These are phyloP conservation scores for Amazona guildingii DNA, from an alignment of 2,113 vertebrate genomes.

Conservation along the genomic window DNA sequence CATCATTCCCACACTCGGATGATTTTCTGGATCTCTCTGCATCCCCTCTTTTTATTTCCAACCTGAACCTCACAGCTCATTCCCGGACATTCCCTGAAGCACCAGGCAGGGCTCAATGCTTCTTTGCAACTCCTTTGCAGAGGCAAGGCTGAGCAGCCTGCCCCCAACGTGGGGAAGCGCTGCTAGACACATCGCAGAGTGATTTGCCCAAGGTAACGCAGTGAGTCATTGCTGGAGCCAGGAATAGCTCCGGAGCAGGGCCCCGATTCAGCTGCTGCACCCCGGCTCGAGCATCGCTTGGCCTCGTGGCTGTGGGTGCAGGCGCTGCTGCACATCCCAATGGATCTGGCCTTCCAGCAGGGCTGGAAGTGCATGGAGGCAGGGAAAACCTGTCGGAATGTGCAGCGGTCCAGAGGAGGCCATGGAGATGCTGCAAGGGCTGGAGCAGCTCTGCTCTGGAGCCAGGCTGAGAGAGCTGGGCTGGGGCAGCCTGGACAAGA, in stretches of 20 bases:
- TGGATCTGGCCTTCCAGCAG: too few species aligned
- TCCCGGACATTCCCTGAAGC: neutral
- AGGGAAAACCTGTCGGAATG: neutral
- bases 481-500: neutral
- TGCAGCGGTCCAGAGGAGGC: neutral
- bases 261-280: neutral
- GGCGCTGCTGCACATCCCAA: neutral
- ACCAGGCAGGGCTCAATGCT: neutral
- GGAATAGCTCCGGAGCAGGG: neutral
- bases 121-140: neutral
- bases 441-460: neutral
- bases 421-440: neutral
- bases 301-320: accelerated
- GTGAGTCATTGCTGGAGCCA: slow-evolving; percentile 2
- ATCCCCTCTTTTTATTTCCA: neutral
- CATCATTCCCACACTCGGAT: neutral
- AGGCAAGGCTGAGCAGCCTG: neutral
- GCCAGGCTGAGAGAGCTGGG: neutral
- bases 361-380: accelerated
- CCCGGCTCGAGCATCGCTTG: accelerated
- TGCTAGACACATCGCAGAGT: neutral
- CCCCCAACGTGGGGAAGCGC: neutral
- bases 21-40: neutral
- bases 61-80: neutral
- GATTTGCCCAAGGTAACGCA: neutral